Percentiles rank a stretch among this genome's conserved stretches.
Evolutionary conservation across 2,113 vertebrate species (phyloP).

Genomic region (Tupaia chinensis): DNA sequence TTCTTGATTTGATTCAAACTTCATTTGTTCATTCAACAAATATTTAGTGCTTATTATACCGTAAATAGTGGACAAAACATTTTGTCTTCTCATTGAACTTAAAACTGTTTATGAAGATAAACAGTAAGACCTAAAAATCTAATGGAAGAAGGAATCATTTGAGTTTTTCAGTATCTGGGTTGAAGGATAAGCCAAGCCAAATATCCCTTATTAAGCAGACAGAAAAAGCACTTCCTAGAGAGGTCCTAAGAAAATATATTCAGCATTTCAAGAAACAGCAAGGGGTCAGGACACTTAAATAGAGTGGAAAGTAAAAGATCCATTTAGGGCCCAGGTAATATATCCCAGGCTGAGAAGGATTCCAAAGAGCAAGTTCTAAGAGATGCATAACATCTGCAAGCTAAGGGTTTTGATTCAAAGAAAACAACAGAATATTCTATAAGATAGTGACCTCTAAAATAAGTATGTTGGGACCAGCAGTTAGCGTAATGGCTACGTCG

Average conservation of each 20-base stretch:
- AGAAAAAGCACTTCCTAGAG: background rate
- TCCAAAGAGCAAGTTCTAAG: too few species aligned
- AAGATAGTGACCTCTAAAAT: background rate
- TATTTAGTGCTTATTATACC: background rate
- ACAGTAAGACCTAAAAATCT: background rate
- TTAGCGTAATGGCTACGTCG: too few species aligned
- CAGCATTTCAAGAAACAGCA: background rate
- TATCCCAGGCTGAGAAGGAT: background rate
- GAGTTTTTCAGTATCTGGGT: background rate
- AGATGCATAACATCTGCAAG: too few species aligned
- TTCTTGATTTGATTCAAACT: background rate
- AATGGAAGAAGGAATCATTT: too few species aligned
- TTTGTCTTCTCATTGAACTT: background rate
- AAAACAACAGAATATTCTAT: background rate
- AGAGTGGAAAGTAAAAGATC: background rate
- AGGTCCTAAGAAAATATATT: background rate
- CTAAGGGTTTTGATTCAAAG: background rate
- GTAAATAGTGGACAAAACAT: background rate
- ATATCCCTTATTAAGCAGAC: background rate
- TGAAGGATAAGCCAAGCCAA: background rate
- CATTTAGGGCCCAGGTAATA: background rate
- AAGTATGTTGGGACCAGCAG: too few species aligned
- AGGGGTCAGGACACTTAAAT: background rate
- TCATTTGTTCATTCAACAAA: background rate
- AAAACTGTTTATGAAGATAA: background rate